These are phyloP conservation scores for Boleophthalmus pectinirostris DNA, from an alignment of 2,113 vertebrate species.

Conservation along the genomic window DNA sequence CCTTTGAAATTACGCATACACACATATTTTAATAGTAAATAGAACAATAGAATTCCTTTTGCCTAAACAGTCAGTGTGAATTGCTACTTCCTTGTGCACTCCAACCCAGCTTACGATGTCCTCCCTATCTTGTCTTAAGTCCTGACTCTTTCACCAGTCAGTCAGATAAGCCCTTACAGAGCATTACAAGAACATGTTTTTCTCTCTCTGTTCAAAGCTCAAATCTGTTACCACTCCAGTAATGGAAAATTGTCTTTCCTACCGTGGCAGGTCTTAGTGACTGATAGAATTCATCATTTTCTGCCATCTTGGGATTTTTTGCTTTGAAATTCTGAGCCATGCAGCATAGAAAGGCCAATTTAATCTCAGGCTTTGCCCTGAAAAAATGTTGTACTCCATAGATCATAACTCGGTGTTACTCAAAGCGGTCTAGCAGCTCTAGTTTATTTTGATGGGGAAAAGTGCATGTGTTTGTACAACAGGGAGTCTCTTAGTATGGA, in stretches of 20 bases:
- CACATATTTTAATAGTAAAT: not conserved
- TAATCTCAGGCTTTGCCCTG: constrained; percentile 54
- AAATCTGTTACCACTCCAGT: constrained; percentile 69
- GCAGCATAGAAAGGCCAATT: constrained; percentile 56
- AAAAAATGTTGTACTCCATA: constrained; percentile 42
- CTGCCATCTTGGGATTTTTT: constrained; percentile 62
- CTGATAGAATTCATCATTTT: constrained; percentile 75
- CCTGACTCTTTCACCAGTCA: constrained; percentile 67
- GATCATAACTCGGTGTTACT: constrained; percentile 55
- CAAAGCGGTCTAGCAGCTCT: not conserved
- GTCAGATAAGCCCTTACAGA: constrained; percentile 67
- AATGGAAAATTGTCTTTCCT: constrained; percentile 74
- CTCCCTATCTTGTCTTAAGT: constrained; percentile 51
- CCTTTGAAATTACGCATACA: not conserved
- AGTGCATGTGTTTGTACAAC: constrained; percentile 6
- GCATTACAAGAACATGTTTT: constrained; percentile 49
- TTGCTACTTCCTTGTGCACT: constrained; percentile 11
- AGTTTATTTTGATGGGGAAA: constrained; percentile 48
- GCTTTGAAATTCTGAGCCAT: constrained; percentile 51
- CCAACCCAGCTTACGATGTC: constrained; percentile 24
- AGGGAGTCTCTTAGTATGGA: not conserved
- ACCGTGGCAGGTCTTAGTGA: constrained; percentile 61
- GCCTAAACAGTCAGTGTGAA: constrained; percentile 28
- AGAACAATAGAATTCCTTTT: constrained; percentile 1
- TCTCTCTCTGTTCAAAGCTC: constrained; percentile 50